Percentiles rank a stretch among this genome's conserved stretches.
phyloP scores from a whole-genome alignment of 1,140 invertebrate species.

The Sipha flava region DNA sequence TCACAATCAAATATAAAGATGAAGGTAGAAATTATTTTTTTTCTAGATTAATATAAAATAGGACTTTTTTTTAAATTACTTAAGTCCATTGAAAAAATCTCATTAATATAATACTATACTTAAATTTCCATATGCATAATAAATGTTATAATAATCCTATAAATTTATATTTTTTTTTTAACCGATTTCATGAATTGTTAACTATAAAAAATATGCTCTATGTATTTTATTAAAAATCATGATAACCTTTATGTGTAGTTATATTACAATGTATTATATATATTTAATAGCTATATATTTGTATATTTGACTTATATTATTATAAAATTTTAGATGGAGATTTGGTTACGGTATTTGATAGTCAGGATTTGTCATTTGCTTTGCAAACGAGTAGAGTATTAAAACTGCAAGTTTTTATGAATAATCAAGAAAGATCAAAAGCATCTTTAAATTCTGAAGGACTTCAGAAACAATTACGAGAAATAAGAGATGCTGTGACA shows the following conservation, averaged over 20 bases:
- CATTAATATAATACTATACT: no score
- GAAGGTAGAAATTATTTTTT: conserved; percentile 49
- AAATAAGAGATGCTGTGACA: conserved; percentile 54
- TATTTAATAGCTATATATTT: no score
- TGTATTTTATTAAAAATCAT: no score
- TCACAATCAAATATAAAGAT: conserved; percentile 67
- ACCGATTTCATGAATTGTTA: no score
- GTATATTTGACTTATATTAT: neutral
- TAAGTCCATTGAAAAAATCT: no score
- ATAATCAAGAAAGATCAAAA: conserved; percentile 37
- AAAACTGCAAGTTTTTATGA: conserved; percentile 54
- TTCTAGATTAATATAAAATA: neutral
- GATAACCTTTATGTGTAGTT: no score
- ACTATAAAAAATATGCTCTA: no score
- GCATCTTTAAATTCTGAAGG: conserved; percentile 38
- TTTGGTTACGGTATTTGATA: conserved; percentile 66
- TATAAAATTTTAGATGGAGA: conserved; percentile 54
- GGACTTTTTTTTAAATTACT: no score
- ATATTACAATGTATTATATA: no score
- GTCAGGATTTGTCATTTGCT: conserved; percentile 62
- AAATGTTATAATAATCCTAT: no score
- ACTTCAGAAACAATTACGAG: conserved; percentile 50
- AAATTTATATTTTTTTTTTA: no score
- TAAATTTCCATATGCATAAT: no score
- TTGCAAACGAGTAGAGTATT: conserved; percentile 62